phyloP scores from a whole-genome alignment of 2,888 invertebrate genomes.

The Nomada hirtipes region DNA sequence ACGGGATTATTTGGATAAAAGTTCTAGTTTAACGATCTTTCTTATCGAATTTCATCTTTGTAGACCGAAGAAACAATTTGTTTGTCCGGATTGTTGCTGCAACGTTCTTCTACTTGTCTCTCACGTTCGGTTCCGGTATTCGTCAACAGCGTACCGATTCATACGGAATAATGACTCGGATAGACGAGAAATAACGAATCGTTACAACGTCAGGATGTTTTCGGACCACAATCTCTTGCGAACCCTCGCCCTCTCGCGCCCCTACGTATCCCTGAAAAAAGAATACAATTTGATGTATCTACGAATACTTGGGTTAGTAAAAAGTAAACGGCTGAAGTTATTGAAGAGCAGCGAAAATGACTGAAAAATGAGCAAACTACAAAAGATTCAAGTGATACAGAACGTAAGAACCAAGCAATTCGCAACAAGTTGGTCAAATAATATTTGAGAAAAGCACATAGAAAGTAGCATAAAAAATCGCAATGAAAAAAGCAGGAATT shows the following conservation, averaged over 20 bases:
- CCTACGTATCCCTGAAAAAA: conserved; percentile 82
- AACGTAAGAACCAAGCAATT: background rate
- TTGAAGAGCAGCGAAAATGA: background rate
- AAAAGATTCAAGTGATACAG: background rate
- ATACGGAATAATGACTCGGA: conserved; percentile 68
- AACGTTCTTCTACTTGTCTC: conserved; percentile 54
- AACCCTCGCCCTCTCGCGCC: conserved; percentile 80
- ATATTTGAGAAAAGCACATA: background rate
- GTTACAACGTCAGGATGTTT: conserved; percentile 80
- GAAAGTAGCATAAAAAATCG: too few relatives aligned
- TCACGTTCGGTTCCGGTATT: conserved; percentile 61
- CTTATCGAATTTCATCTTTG: conserved; percentile 33
- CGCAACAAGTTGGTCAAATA: background rate
- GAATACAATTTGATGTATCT: conserved; percentile 30
- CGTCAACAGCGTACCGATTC: conserved; percentile 61
- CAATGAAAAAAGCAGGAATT: background rate
- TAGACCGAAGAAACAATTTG: conserved; percentile 33
- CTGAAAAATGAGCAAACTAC: background rate
- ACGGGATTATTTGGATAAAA: conserved; percentile 28
- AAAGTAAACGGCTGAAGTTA: too few relatives aligned
- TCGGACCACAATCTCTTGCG: conserved; percentile 82
- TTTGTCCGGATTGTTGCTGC: conserved; percentile 41
- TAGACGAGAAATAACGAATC: conserved; percentile 72
- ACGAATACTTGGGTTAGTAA: background rate
- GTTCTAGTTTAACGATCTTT: conserved; percentile 50